A percentile compares a stretch with the other conserved stretches of the same genome.
Evolutionary conservation across 2,888 invertebrate genomes (phyloP).

Genomic region (Synergus gifuensis): DNA sequence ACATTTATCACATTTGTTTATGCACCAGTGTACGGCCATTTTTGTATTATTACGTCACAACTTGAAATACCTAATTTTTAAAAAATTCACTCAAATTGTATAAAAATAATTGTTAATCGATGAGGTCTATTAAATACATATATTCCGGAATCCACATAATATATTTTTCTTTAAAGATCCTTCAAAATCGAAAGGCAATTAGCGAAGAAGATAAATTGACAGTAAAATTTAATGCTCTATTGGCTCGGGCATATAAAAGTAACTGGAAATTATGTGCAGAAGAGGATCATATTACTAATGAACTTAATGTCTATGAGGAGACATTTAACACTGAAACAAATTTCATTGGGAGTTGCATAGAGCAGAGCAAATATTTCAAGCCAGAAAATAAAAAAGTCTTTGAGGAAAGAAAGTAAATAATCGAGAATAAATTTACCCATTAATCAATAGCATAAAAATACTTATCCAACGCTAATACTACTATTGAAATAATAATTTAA

Average conservation of each 20-base stretch:
- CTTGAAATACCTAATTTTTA: too few species aligned
- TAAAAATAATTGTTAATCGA: not conserved
- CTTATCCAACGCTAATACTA: not conserved
- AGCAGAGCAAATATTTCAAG: not conserved
- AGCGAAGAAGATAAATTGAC: not conserved
- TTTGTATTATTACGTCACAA: too few species aligned
- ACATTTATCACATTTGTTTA: too few species aligned
- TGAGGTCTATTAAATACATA: not conserved
- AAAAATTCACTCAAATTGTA: too few species aligned
- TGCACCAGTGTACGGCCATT: too few species aligned
- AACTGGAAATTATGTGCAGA: constrained; percentile 5
- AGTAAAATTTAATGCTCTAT: not conserved
- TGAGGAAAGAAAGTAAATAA: not conserved
- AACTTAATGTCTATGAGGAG: not conserved
- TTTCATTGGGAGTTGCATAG: not conserved
- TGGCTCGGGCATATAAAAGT: not conserved
- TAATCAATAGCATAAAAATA: too few species aligned
- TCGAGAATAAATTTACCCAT: not conserved
- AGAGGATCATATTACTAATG: not conserved
- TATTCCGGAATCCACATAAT: not conserved
- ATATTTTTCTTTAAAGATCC: not conserved
- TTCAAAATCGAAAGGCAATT: not conserved
- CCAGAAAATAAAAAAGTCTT: not conserved
- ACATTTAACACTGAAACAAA: not conserved
- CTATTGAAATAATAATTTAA: not conserved